Evolutionary conservation across 2,113 vertebrate species (phyloP), one percentile per base, ranked within the genome.

Genomic region (Cygnus buccinator): DNA sequence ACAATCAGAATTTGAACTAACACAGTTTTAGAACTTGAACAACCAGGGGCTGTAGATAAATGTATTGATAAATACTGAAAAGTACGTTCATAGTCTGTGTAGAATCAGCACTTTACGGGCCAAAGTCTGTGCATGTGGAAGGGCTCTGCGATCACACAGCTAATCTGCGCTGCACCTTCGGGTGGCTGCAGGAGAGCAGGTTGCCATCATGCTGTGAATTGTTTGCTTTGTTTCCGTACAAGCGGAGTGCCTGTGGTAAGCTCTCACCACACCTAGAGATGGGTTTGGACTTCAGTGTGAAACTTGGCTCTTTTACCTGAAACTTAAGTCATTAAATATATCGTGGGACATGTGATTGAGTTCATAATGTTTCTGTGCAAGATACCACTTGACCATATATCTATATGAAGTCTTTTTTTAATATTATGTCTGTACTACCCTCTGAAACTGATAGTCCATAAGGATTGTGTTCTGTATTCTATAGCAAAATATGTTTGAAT

Each of bases 291-390:
- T 84, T 91, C 9, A 31, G 22, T 6, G 43, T 78, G 93, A 87
- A 94, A 91, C 89, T 82, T 96, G 94, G 87, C 94, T 93, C 91
- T 90, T 93, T 79, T 52, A 55, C 62, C 67, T 95, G 93, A 94
- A 95, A 95, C 89, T 85, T 26, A 37, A 92, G 58, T 91, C 52
- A 13, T 20, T 33, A 19, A 43, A 23, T 2, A 0, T 55, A 10
- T 35, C 11, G 29, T 12, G 7, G 70, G 41, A 86, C 46, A 26
- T 0, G 1, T 9, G 23, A 33, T 61, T 82, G 65, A 74, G 61
- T 61, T 43, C 25, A 20, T 55, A 44, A 39, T 50, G 21, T 37
- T 74, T 18, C 54, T 87, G 44, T 54, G 57, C n/a, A 33, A 52
- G 44, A 41, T 39, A 50, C 6, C 8, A 9, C 39, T 82, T 65